Conservation (phyloP, 2,113 vertebrate genomes). For the Serinus canaria region DNA sequence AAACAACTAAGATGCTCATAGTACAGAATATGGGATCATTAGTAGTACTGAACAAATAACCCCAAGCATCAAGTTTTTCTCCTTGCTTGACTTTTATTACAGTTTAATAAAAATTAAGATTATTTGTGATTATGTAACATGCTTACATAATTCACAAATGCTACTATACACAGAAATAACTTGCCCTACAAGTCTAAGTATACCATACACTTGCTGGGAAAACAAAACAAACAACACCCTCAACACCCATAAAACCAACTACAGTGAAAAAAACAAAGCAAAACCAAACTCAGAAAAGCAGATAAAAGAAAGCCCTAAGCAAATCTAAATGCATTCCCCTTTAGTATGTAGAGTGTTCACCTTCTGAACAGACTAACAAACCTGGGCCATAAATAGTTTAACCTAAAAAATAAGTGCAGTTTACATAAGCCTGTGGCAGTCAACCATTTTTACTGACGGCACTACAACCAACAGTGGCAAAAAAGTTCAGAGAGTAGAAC, state of each 20-base stretch:
- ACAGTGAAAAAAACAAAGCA: neutral
- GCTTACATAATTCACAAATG: neutral
- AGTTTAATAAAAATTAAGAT: neutral
- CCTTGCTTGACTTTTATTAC: neutral
- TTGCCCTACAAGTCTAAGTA: neutral
- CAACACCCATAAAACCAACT: neutral
- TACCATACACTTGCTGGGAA: neutral
- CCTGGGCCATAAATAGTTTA: neutral
- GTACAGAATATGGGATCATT: neutral
- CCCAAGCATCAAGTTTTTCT: neutral
- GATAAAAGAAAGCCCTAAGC: neutral
- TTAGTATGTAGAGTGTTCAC: neutral
- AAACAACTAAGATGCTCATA: neutral
- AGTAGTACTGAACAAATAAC: neutral
- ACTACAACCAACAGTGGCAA: neutral
- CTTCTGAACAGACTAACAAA: slow-evolving; percentile 7
- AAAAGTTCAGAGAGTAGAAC: neutral
- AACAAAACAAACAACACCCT: neutral
- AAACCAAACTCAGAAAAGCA: neutral
- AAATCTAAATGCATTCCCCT: neutral
- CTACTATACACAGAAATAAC: neutral
- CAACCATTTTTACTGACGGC: neutral
- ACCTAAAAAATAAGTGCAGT: neutral
- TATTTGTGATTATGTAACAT: neutral
- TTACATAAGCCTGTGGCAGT: neutral